phyloP scores from a whole-genome alignment of 2,113 vertebrate genomes.

The Pollimyrus isidori region DNA sequence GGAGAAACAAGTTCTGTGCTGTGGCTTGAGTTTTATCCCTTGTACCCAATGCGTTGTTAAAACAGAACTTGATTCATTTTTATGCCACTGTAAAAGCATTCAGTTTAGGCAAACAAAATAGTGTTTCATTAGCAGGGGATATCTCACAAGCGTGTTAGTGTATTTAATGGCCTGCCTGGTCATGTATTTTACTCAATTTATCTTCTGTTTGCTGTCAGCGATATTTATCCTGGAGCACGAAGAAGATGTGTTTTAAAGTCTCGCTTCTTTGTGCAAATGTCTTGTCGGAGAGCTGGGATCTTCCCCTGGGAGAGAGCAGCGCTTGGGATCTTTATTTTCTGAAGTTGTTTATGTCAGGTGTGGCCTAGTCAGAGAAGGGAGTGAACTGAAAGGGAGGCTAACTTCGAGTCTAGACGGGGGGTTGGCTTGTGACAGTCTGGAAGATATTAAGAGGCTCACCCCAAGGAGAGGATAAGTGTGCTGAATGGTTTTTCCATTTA shows the following conservation, averaged over 20 bases:
- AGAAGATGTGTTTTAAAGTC: neutral
- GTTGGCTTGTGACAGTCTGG: constrained; percentile 44
- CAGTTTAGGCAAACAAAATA: constrained; percentile 36
- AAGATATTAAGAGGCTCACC: constrained; percentile 56
- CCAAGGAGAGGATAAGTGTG: constrained; percentile 55
- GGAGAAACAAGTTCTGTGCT: neutral
- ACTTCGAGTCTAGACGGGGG: constrained; percentile 14
- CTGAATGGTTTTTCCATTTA: constrained; percentile 42
- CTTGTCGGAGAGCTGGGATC: constrained; percentile 21
- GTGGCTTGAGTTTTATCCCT: constrained; percentile 15
- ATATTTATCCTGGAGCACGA: constrained; percentile 24
- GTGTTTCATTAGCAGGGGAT: constrained; percentile 33
- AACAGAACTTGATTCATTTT: constrained; percentile 37
- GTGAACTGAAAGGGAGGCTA: constrained; percentile 20
- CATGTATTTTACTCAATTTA: constrained; percentile 43
- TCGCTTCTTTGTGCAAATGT: neutral
- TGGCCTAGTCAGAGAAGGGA: constrained; percentile 9
- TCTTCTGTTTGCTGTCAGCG: constrained; percentile 27
- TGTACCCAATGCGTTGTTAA: neutral
- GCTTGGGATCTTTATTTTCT: constrained; percentile 20
- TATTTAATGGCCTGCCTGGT: constrained; percentile 36
- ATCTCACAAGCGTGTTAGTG: constrained; percentile 24
- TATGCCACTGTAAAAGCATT: constrained; percentile 24
- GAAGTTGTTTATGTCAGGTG: constrained; percentile 18
- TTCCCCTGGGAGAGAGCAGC: constrained; percentile 28